Evolutionary conservation across 2,113 vertebrate genomes (phyloP), one percentile per base, ranked within the genome.

Genomic region (Indicator indicator): DNA sequence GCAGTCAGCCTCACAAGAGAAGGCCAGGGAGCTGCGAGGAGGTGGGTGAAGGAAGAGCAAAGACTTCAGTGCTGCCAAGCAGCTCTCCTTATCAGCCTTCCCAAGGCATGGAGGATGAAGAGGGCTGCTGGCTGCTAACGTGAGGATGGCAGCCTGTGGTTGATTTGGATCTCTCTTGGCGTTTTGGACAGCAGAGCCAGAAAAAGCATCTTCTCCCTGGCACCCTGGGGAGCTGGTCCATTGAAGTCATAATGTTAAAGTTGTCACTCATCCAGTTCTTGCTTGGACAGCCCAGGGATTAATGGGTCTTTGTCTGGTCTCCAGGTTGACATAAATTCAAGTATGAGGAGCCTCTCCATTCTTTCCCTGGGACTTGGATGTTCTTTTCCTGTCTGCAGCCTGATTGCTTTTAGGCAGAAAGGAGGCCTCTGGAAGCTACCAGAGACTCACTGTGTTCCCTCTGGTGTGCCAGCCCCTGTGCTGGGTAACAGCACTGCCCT

Each of bases 241-340:
- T 50, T 78, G 88, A 23, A 17, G 50, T 30, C 38, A 2, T 54
- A 9, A 68, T 75, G 91, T 71, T 82, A 2, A 14, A 42, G 58
- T 32, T 92, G 96, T 95, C 93, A 72, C 74, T 92, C 87, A 44
- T 40, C 91, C 93, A 87, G 0, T 48, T 76, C 71, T 69, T 21
- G 30, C 84, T 33, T 85, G 89, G 84, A 78, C 87, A 92, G 93
- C 81, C 48, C 74, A 58, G 74, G 87, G 82, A 93, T 92, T 94
- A 50, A 92, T 76, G 84, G 74, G 8, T 79, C 78, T 93, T 85
- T 86, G 81, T 89, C 73, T 42, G 5, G 62, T 68, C 77, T 92
- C 78, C 91, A 89, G 86, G 77, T 7, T 89, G 84, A 94, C 89
- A 89, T 91, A 82, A 94, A 92, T 95, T 88, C 73, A 58, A 70